Percentiles rank a stretch among this genome's conserved stretches.
Evolutionary conservation across 1,140 invertebrate species (phyloP).

Genomic region (Pinna nobilis): DNA sequence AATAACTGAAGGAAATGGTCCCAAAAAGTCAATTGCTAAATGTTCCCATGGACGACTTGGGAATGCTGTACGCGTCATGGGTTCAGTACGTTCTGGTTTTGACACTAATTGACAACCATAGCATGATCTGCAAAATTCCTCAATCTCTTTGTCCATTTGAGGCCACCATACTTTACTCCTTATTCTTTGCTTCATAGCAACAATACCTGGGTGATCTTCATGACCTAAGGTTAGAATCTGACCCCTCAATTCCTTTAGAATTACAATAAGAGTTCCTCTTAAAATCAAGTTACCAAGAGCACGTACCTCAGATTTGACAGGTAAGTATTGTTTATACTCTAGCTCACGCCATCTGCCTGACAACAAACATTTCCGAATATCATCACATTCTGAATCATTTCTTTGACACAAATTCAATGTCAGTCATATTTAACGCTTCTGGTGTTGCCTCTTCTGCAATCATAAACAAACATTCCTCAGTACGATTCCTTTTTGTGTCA

Average conservation of each 20-base stretch:
- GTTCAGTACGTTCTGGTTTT: slow-evolving; percentile 25
- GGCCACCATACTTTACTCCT: slow-evolving; percentile 42
- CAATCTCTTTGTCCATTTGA: slow-evolving; percentile 39
- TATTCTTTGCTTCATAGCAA: slow-evolving; percentile 38
- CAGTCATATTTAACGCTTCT: slow-evolving; percentile 14
- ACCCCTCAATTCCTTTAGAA: slow-evolving; percentile 6
- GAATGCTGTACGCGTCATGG: slow-evolving; percentile 26
- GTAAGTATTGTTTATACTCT: slow-evolving; percentile 10
- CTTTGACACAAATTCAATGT: slow-evolving; percentile 20
- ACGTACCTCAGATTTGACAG: slow-evolving; percentile 27
- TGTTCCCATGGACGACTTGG: slow-evolving; percentile 38
- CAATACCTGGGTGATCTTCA: slow-evolving; percentile 36
- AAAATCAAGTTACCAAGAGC: slow-evolving; percentile 38
- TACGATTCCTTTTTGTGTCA: not conserved
- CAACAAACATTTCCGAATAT: slow-evolving; percentile 16
- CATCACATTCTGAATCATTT: slow-evolving; percentile 8
- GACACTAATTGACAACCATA: slow-evolving; percentile 37
- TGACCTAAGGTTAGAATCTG: slow-evolving; percentile 19
- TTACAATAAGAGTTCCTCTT: slow-evolving; percentile 36
- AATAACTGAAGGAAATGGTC: slow-evolving; percentile 36
- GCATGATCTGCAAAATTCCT: slow-evolving; percentile 26
- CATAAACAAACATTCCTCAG: slow-evolving; percentile 29
- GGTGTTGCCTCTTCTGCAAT: slow-evolving; percentile 26
- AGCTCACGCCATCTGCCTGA: not conserved
- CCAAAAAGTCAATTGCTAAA: slow-evolving; percentile 39